These are phyloP conservation scores for Aptenodytes forsteri DNA, from an alignment of 2,113 vertebrate genomes.

Conservation along the genomic window DNA sequence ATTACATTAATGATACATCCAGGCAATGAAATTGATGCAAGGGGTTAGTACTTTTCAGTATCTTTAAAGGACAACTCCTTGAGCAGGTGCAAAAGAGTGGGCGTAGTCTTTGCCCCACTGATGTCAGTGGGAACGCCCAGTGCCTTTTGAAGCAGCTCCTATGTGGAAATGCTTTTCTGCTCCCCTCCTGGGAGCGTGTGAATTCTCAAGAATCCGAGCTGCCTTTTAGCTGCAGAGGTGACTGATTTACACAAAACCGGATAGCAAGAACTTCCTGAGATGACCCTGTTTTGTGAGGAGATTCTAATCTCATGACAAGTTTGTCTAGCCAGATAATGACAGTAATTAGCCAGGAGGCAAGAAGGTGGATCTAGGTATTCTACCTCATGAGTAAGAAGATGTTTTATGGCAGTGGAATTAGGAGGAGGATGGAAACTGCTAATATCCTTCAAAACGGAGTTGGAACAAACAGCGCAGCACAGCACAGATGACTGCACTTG, in stretches of 20 bases:
- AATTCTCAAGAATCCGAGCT: not conserved
- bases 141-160: not conserved
- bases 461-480: not conserved
- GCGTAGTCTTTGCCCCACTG: not conserved
- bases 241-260: conserved; percentile 49
- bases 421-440: conserved; percentile 20
- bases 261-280: conserved; percentile 37
- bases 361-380: conserved; percentile 49
- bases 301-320: conserved; percentile 38
- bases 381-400: conserved; percentile 36
- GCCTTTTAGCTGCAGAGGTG: conserved; percentile 26
- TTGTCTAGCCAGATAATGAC: conserved; percentile 62
- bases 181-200: not conserved
- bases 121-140: not conserved
- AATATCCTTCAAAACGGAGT: not conserved
- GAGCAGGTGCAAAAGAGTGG: conserved; percentile 11
- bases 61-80: not conserved
- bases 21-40: not conserved
- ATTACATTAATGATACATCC: not conserved
- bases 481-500: not conserved
- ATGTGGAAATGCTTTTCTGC: conserved; percentile 11
- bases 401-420: conserved; percentile 47
- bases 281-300: conserved; percentile 48
- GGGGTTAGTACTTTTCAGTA: not conserved
- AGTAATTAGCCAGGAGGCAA: conserved; percentile 51